A percentile compares a stretch with the other conserved stretches of the same genome.
These are phyloP conservation scores for Chrysolina haemoptera DNA, from an alignment of 2,888 invertebrate genomes.

Conservation along the genomic window DNA sequence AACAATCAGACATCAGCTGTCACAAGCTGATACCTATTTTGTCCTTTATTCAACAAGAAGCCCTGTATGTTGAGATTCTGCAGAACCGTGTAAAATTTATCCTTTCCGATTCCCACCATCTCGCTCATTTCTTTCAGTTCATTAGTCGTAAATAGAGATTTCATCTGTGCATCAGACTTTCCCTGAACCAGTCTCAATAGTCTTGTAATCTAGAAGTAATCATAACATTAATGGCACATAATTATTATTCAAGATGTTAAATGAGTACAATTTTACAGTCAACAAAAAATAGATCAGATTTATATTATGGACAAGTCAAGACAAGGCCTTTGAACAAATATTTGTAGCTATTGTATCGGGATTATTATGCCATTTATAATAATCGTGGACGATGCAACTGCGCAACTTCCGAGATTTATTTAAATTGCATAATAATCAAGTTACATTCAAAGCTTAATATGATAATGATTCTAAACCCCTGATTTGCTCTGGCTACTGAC, in stretches of 20 bases:
- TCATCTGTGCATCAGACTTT: constrained; percentile 77
- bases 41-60: constrained; percentile 85
- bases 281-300: too few relatives aligned
- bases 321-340: too few relatives aligned
- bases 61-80: constrained; percentile 89
- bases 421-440: too few relatives aligned
- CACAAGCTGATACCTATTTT: constrained; percentile 62
- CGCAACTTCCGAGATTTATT: too few relatives aligned
- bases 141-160: constrained; percentile 81
- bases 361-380: too few relatives aligned
- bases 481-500: constrained; percentile 61
- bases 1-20: constrained; percentile 37
- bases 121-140: constrained; percentile 84
- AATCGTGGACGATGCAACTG: too few relatives aligned
- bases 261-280: not conserved
- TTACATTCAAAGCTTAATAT: not conserved
- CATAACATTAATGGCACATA: not conserved
- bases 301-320: too few relatives aligned
- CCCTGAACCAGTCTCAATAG: constrained; percentile 80
- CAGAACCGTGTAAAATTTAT: constrained; percentile 80
- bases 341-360: too few relatives aligned
- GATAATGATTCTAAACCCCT: not conserved
- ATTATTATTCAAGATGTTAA: constrained; percentile 16
- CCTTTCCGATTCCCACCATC: constrained; percentile 75
- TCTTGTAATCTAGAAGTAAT: constrained; percentile 76